A percentile compares a stretch with the other conserved stretches of the same genome.
phyloP scores from a whole-genome alignment of 2,797 vertebrate genomes.

The Acipenser transmontanus region DNA sequence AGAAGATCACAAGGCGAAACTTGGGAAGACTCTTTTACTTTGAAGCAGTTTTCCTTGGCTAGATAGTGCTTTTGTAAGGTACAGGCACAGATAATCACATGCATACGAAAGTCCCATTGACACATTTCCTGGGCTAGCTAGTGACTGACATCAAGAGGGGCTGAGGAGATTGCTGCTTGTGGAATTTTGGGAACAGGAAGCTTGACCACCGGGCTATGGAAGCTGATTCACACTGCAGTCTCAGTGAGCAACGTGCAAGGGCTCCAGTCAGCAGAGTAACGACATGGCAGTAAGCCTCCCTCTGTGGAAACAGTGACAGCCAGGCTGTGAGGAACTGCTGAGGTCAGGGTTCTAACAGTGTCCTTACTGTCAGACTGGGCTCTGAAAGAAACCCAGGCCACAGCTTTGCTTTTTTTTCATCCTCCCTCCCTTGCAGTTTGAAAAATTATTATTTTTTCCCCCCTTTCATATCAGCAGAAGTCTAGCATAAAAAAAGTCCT shows the following conservation, averaged over 20 bases:
- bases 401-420: neutral
- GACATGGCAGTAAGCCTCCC: too few relatives aligned
- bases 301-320: slow-evolving; percentile 3
- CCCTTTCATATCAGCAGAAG: neutral
- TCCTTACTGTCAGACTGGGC: slow-evolving; percentile 3
- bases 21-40: too few relatives aligned
- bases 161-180: slow-evolving; percentile 36
- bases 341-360: neutral
- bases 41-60: too few relatives aligned
- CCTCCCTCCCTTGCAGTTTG: neutral
- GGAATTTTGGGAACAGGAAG: slow-evolving; percentile 46
- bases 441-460: neutral
- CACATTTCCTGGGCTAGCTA: slow-evolving; percentile 38
- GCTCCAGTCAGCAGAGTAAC: neutral
- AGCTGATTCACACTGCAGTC: slow-evolving; percentile 27
- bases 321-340: neutral
- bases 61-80: too few relatives aligned
- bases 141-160: slow-evolving; percentile 30
- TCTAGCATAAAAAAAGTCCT: neutral
- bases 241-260: slow-evolving; percentile 20
- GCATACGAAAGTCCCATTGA: neutral
- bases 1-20: too few relatives aligned
- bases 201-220: slow-evolving; percentile 23
- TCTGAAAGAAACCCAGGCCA: neutral
- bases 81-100: too few relatives aligned